Conservation (phyloP, 2,797 vertebrate genomes). For the Dipus sagitta region DNA sequence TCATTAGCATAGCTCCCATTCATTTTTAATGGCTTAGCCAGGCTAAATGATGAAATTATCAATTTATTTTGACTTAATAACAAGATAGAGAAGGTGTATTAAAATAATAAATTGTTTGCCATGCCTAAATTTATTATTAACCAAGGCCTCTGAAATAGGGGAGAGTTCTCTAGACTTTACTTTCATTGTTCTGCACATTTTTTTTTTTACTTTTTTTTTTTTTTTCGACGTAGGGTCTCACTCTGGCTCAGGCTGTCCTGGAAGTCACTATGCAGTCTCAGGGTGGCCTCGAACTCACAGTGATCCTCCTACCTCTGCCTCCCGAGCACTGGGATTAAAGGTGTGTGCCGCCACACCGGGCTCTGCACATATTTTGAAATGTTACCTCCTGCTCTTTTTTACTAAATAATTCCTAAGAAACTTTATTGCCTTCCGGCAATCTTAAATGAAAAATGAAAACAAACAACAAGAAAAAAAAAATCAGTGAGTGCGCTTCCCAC, state of each 20-base stretch:
- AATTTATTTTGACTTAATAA: conserved; percentile 55
- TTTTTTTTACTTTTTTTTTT: neutral
- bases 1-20: neutral
- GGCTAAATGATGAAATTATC: conserved; percentile 37
- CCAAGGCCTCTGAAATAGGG: neutral
- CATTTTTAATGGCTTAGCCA: conserved; percentile 2
- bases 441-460: neutral
- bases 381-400: conserved; percentile 11
- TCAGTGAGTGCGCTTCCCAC: neutral
- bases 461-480: neutral
- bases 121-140: conserved; percentile 6
- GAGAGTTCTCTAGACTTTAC: neutral
- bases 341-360: too few species aligned
- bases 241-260: too few species aligned
- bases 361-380: conserved; percentile 18
- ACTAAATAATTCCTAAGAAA: neutral
- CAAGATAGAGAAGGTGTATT: conserved; percentile 49
- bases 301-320: too few species aligned
- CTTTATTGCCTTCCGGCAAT: neutral
- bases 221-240: too few species aligned
- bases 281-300: too few species aligned
- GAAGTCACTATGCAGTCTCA: too few species aligned
- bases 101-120: conserved; percentile 27
- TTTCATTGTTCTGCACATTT: conserved; percentile 24
- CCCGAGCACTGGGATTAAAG: too few species aligned